phyloP scores from a whole-genome alignment of 2,888 invertebrate species.

The Trichopoda pennipes region DNA sequence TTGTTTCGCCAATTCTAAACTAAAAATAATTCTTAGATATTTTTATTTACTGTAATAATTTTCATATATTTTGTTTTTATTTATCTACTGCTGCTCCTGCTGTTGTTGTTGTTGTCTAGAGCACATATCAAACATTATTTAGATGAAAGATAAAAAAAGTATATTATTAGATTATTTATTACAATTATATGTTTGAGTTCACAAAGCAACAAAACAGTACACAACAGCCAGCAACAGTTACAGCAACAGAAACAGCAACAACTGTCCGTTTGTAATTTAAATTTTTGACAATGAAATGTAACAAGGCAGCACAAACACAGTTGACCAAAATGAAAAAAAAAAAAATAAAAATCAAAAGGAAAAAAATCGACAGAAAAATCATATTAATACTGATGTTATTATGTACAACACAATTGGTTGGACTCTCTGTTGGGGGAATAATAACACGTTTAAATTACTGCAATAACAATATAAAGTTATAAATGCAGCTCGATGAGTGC shows the following conservation, averaged over 20 bases:
- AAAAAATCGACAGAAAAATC: constrained; percentile 14
- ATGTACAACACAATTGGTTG: constrained; percentile 55
- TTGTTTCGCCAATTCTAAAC: background rate
- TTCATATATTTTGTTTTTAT: background rate
- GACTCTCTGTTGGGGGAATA: constrained; percentile 49
- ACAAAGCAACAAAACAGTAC: constrained; percentile 28
- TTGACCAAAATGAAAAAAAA: constrained; percentile 26
- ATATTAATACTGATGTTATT: constrained; percentile 48
- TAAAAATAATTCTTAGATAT: background rate
- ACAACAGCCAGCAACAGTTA: background rate
- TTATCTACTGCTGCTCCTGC: background rate
- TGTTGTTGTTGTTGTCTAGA: constrained; percentile 9
- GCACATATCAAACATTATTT: constrained; percentile 46
- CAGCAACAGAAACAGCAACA: constrained; percentile 3
- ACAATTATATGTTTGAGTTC: constrained; percentile 59
- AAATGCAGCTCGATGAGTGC: background rate
- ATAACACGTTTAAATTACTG: constrained; percentile 51
- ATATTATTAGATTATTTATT: constrained; percentile 65
- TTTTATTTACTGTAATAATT: constrained; percentile 12
- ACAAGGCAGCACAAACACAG: constrained; percentile 16
- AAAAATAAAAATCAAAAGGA: background rate
- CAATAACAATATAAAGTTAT: background rate
- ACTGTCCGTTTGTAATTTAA: constrained; percentile 36
- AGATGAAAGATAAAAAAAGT: constrained; percentile 60
- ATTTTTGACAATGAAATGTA: constrained; percentile 22